phyloP scores from a whole-genome alignment of 2,888 invertebrate genomes.

The Yponomeuta malinellus region DNA sequence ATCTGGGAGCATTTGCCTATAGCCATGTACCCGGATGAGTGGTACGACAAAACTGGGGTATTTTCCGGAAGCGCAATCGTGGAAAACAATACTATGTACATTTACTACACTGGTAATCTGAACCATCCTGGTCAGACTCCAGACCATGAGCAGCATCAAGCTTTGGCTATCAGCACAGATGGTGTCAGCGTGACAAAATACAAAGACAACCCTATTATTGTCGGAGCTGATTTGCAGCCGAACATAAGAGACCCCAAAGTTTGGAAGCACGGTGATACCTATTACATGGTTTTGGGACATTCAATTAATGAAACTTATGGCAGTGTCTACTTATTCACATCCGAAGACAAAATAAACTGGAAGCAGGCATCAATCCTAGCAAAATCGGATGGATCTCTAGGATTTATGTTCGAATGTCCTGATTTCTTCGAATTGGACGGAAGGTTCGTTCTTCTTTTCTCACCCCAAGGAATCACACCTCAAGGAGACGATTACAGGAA shows the following conservation, averaged over 20 bases:
- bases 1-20: constrained; percentile 64
- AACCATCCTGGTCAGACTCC: constrained; percentile 38
- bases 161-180: constrained; percentile 47
- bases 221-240: constrained; percentile 42
- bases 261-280: constrained; percentile 49
- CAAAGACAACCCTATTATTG: constrained; percentile 48
- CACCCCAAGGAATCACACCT: constrained; percentile 54
- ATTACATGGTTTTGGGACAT: constrained; percentile 64
- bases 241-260: constrained; percentile 69
- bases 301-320: constrained; percentile 47
- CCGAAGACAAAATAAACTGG: constrained; percentile 50
- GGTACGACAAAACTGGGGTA: constrained; percentile 52
- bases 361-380: constrained; percentile 37
- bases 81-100: constrained; percentile 45
- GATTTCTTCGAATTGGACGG: constrained; percentile 61
- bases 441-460: constrained; percentile 52
- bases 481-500: constrained; percentile 51
- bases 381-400: constrained; percentile 48
- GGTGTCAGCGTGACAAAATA: constrained; percentile 49
- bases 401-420: constrained; percentile 71
- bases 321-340: constrained; percentile 47
- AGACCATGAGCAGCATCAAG: constrained; percentile 46
- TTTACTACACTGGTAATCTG: constrained; percentile 58
- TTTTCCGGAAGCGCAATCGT: constrained; percentile 68
- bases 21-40: constrained; percentile 58